These are phyloP conservation scores for Patiria pectinifera DNA, from an alignment of 53 echinoderm and acorn worm genomes.

Conservation along the genomic window DNA sequence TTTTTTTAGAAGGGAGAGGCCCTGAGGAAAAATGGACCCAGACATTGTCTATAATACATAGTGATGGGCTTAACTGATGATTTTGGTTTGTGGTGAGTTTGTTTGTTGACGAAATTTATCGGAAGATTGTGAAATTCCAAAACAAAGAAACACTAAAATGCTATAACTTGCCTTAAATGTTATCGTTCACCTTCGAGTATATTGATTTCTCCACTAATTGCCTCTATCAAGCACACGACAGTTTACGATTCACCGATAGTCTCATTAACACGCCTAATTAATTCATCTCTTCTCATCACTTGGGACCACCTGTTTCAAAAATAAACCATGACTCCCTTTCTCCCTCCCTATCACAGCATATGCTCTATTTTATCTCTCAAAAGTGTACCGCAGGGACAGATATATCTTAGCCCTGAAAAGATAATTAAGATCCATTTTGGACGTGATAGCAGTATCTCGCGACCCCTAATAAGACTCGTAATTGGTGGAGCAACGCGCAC, in stretches of 20 bases:
- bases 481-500: conserved; percentile 37
- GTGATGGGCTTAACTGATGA: not conserved
- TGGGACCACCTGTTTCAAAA: conserved; percentile 24
- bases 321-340: not conserved
- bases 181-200: not conserved
- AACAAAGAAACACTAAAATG: not conserved
- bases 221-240: not conserved
- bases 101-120: not conserved
- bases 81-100: not conserved
- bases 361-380: not conserved
- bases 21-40: conserved; percentile 7
- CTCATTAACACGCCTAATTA: conserved; percentile 29
- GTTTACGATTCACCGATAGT: not conserved
- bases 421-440: conserved; percentile 51
- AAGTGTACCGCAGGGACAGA: conserved; percentile 27
- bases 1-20: not conserved
- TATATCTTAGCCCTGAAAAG: conserved; percentile 22
- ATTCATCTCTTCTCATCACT: not conserved
- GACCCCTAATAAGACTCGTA: conserved; percentile 1
- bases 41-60: not conserved
- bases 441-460: conserved; percentile 35
- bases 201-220: not conserved
- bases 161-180: not conserved
- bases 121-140: not conserved
- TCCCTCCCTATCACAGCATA: not conserved